Evolutionary conservation across 2,797 vertebrate species (phyloP), one percentile per base, ranked within the genome.

Genomic region (Sebastes itinus): DNA sequence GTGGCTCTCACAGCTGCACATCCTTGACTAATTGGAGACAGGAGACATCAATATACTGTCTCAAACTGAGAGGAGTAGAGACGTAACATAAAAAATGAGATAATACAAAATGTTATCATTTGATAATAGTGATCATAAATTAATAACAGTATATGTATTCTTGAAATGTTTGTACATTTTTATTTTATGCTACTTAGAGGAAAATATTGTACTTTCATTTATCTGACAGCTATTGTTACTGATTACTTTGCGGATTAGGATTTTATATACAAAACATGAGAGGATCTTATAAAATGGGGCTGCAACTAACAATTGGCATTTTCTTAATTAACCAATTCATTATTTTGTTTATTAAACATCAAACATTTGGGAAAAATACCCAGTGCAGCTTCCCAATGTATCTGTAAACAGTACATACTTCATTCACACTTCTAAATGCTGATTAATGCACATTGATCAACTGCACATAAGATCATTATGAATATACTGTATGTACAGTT

Each of bases 1-100:
- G 81, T 64, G 35, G 65, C 33, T 25, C 22, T 72, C 82, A 63
- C 85, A 90, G 82, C 80, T 90, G 88, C 77, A 75, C 6, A 3
- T 49, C 27, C 2, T 9, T 10, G 35, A 33, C 69, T 81, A 20
- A 86, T 80, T 67, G 28, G 9, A 12, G 6, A 54, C 27, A 56
- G 28, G 28, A 68, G n/a, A 16, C 25, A 27, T 14, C 22, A 12
- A 28, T 27, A 23, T 22, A 27, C 42, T 46, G 42, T 46, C 42
- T 16, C 16, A 14, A 30, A 11, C 18, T 30, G 9, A 56, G 23
- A 30, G 58, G 8, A 20, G 27, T 20, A 20, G 28, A 60, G 28
- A 59, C 9, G 7, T 6, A 18, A 65, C 18, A 25, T 42, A 46
- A 14, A 61, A 9, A 42, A 25, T 25, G 0, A 25, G 1, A 18